phyloP scores from a whole-genome alignment of 1,140 invertebrate genomes.

The Hormaphis cornu region DNA sequence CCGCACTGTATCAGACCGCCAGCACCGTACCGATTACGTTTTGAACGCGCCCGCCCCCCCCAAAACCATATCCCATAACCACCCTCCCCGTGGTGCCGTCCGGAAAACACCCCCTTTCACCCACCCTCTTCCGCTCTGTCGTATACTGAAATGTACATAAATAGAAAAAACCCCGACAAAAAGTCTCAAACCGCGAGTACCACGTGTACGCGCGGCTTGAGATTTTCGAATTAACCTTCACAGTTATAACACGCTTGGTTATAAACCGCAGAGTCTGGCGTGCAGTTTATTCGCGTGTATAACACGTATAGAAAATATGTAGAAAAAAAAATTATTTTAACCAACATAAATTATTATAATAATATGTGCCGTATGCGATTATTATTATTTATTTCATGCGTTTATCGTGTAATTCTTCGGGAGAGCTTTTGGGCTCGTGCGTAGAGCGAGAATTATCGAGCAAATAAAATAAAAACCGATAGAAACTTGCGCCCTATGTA shows the following conservation, averaged over 20 bases:
- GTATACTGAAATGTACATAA: not conserved
- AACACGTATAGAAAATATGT: no score
- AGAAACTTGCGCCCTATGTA: conserved; percentile 20
- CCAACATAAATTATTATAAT: no score
- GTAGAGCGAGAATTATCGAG: conserved; percentile 26
- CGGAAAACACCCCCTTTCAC: not conserved
- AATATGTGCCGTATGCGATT: not conserved
- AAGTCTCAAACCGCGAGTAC: no score
- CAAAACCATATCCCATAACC: not conserved
- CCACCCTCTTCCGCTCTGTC: not conserved
- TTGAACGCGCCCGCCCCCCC: not conserved
- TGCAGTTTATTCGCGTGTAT: no score
- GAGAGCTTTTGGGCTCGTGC: conserved; percentile 22
- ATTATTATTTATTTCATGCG: not conserved
- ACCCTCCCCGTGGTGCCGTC: no score
- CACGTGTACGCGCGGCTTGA: no score
- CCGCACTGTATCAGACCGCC: conserved; percentile 39
- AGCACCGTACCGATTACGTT: conserved; percentile 17
- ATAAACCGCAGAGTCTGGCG: no score
- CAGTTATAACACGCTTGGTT: no score
- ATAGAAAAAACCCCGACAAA: no score
- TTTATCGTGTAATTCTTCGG: not conserved
- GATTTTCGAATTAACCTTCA: no score
- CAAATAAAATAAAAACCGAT: not conserved
- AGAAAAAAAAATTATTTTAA: no score